Conservation (phyloP, 2,113 vertebrate genomes). For the Agelaius tricolor region DNA sequence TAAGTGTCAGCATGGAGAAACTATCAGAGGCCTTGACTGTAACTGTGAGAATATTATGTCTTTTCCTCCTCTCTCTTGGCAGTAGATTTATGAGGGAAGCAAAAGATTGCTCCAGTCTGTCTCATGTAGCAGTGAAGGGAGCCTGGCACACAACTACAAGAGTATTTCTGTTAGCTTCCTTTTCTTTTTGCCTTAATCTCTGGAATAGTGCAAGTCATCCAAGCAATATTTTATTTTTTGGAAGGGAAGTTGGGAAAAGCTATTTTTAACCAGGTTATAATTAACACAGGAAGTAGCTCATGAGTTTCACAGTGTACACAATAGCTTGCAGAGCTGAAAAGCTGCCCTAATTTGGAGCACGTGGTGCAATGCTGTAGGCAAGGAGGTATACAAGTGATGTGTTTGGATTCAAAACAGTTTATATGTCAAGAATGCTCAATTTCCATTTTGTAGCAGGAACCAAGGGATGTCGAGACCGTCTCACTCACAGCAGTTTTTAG, state of each 20-base stretch:
- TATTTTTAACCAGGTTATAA: background rate
- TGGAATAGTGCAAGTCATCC: background rate
- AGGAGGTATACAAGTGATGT: rapidly evolving
- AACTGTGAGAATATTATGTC: background rate
- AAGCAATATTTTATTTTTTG: background rate
- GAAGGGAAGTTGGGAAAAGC: background rate
- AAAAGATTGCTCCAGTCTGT: background rate
- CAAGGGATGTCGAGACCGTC: background rate
- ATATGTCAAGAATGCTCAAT: background rate
- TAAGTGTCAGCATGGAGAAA: background rate
- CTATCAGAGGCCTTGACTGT: background rate
- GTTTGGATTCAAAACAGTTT: background rate
- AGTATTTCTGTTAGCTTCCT: background rate
- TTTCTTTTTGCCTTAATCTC: background rate
- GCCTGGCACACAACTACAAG: background rate
- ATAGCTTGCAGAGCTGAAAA: background rate
- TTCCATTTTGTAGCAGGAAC: background rate
- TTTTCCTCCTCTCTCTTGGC: background rate
- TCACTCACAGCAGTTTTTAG: background rate
- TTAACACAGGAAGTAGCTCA: background rate
- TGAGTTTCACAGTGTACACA: background rate
- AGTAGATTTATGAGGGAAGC: background rate
- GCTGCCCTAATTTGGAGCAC: background rate
- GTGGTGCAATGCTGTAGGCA: background rate
- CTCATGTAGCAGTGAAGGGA: background rate